Evolutionary conservation across 2,888 invertebrate genomes (phyloP).

Genomic region (Oxytorus armatus): DNA sequence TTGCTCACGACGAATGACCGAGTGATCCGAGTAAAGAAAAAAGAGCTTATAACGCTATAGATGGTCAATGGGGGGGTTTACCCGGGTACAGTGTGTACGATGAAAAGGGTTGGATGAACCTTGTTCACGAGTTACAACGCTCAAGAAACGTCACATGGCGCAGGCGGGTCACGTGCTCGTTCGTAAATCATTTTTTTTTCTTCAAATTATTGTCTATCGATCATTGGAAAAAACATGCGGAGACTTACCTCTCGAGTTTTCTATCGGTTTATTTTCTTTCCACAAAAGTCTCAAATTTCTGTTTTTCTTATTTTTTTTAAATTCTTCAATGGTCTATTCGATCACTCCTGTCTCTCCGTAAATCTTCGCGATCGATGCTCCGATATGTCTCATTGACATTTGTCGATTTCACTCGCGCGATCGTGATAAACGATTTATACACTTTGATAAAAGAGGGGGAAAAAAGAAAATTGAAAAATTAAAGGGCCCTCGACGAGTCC

Average conservation of each 20-base stretch:
- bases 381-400: slow-evolving; percentile 33
- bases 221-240: slow-evolving; percentile 13
- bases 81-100: background rate
- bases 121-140: slow-evolving; percentile 23
- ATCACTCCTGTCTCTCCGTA: slow-evolving; percentile 13
- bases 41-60: no score
- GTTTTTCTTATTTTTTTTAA: slow-evolving; percentile 2
- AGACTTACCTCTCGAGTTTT: slow-evolving; percentile 31
- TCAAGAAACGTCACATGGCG: slow-evolving; percentile 47
- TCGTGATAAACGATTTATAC: slow-evolving; percentile 19
- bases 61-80: background rate
- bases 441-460: slow-evolving; percentile 25
- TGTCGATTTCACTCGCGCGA: slow-evolving; percentile 38
- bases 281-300: background rate
- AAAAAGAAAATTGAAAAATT: slow-evolving; percentile 32
- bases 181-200: slow-evolving; percentile 9
- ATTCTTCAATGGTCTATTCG: slow-evolving; percentile 11
- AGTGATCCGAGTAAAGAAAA: no score
- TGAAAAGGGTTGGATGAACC: slow-evolving; percentile 47
- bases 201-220: slow-evolving; percentile 13
- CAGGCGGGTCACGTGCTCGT: slow-evolving; percentile 41
- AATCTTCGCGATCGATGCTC: slow-evolving; percentile 7
- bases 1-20: no score
- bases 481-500: slow-evolving; percentile 32
- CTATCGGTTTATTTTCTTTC: background rate